phyloP scores from a whole-genome alignment of 1,140 invertebrate species.

The Lineus longissimus region DNA sequence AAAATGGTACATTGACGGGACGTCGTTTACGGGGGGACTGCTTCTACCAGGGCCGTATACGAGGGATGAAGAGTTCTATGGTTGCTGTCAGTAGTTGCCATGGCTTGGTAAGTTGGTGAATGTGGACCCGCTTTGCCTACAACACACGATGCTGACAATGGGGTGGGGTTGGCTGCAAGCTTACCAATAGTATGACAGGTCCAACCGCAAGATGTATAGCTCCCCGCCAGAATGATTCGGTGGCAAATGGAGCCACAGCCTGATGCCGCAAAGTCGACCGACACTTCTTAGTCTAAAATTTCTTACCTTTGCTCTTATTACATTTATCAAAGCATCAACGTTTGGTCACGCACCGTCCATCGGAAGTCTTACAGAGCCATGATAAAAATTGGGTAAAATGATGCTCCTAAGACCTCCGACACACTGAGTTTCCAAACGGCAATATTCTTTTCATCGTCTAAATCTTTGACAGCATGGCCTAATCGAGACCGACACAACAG shows the following conservation, averaged over 20 bases:
- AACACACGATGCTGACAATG: neutral
- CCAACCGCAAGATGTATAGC: neutral
- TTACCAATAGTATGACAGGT: neutral
- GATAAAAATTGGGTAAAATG: too few relatives aligned
- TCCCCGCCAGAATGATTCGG: neutral
- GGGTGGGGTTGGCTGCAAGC: neutral
- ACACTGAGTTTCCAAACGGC: too few relatives aligned
- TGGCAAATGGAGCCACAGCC: neutral
- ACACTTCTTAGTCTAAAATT: neutral
- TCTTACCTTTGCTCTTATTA: too few relatives aligned
- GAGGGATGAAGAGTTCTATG: neutral
- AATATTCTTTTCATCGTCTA: too few relatives aligned
- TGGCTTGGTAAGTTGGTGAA: neutral
- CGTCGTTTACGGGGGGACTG: neutral
- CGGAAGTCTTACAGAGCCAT: too few relatives aligned
- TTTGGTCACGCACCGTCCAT: too few relatives aligned
- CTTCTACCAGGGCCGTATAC: neutral
- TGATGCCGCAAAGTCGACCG: neutral
- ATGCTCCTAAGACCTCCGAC: too few relatives aligned
- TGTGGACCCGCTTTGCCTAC: too few relatives aligned
- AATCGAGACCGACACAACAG: too few relatives aligned
- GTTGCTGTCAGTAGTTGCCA: slow-evolving; percentile 1
- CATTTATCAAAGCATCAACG: too few relatives aligned
- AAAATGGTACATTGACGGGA: neutral
- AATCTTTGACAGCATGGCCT: too few relatives aligned